A percentile compares a stretch with the other conserved stretches of the same genome.
Evolutionary conservation across 1,140 invertebrate genomes (phyloP).

Genomic region (Matsumurasca onukii): DNA sequence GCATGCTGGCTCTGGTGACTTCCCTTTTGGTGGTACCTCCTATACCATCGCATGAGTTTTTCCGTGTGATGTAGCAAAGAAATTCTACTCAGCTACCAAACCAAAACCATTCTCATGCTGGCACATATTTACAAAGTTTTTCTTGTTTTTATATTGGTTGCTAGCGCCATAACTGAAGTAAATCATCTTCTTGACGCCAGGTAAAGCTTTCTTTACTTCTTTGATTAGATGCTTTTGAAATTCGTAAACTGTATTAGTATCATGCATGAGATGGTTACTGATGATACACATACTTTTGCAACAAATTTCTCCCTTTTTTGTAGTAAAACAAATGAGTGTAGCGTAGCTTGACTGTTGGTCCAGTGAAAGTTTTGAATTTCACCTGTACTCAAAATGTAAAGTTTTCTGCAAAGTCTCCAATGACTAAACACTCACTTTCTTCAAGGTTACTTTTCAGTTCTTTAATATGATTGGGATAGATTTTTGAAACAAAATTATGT

Average conservation of each 20-base stretch:
- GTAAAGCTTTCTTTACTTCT: constrained; percentile 25
- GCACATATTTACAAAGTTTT: constrained; percentile 31
- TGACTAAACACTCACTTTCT: constrained; percentile 36
- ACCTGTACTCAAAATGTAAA: constrained; percentile 44
- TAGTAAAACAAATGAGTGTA: constrained; percentile 39
- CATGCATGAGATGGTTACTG: constrained; percentile 34
- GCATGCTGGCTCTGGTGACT: no score
- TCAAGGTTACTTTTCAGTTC: constrained; percentile 32
- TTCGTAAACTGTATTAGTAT: constrained; percentile 30
- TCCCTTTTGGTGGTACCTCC: background rate
- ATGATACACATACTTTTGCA: constrained; percentile 33
- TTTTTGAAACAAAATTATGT: constrained; percentile 40
- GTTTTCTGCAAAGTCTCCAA: constrained; percentile 46
- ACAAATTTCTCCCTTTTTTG: constrained; percentile 13
- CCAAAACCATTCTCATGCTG: constrained; percentile 38
- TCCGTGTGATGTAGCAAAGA: constrained; percentile 45
- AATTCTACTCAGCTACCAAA: constrained; percentile 42
- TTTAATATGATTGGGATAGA: constrained; percentile 38
- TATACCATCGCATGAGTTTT: constrained; percentile 34
- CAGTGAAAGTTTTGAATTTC: constrained; percentile 43
- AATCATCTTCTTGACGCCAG: background rate
- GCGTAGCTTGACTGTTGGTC: constrained; percentile 38
- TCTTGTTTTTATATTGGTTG: constrained; percentile 33
- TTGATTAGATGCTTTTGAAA: constrained; percentile 33
- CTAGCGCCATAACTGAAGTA: constrained; percentile 27